Percentiles rank a stretch among this genome's conserved stretches.
Evolutionary conservation across 64 coral and sea anemone species (phyloP).

Genomic region (Platygyra sinensis): DNA sequence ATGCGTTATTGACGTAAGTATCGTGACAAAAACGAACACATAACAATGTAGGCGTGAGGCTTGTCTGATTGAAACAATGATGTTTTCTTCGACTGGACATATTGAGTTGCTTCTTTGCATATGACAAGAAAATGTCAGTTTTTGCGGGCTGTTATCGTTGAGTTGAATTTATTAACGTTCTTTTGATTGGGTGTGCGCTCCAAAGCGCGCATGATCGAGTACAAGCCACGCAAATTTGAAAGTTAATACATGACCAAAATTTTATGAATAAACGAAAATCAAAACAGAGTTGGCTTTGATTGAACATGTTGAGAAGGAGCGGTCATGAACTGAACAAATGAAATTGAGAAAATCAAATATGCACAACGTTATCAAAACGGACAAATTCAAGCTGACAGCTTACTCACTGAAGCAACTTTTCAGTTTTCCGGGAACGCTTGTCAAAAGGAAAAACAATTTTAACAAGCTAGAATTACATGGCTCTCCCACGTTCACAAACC

Average conservation of each 20-base stretch:
- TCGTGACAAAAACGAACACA: background rate
- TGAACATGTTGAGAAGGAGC: background rate
- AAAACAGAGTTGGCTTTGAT: background rate
- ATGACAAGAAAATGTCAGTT: background rate
- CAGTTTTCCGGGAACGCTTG: too few species aligned
- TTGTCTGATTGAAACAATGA: background rate
- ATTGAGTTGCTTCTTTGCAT: background rate
- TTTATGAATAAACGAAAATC: background rate
- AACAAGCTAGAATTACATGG: too few species aligned
- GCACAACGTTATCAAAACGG: too few species aligned
- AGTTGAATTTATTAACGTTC: background rate
- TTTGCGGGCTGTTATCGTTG: background rate
- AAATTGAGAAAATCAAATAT: too few species aligned
- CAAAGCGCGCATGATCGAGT: background rate
- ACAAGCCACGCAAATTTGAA: background rate
- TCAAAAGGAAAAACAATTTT: too few species aligned
- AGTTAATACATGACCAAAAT: background rate
- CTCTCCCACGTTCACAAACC: too few species aligned
- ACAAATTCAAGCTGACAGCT: background rate
- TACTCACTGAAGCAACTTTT: background rate
- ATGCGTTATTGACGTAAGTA: constrained; percentile 25
- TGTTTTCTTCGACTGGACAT: background rate
- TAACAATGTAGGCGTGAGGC: background rate
- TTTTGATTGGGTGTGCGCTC: background rate
- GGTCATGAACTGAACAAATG: background rate